Conservation (phyloP, 2,888 invertebrate genomes). For the Plebejus anna region DNA sequence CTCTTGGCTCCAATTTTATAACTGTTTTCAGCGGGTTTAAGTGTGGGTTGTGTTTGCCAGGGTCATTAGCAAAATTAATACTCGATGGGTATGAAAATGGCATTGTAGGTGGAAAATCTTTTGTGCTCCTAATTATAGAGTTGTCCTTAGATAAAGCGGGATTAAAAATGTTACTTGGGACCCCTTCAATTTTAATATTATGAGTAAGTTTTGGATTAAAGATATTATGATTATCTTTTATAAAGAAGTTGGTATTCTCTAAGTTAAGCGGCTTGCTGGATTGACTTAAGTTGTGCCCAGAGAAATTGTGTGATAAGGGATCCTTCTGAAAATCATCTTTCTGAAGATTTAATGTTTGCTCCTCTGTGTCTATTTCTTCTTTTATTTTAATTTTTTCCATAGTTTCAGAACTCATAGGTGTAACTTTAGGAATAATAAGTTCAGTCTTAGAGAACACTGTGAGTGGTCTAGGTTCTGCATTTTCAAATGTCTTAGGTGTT, state of each 20-base stretch:
- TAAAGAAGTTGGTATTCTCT: conserved; percentile 72
- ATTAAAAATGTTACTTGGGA: conserved; percentile 64
- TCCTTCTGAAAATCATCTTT: conserved; percentile 73
- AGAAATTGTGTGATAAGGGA: conserved; percentile 68
- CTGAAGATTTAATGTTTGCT: conserved; percentile 62
- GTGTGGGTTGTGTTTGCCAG: conserved; percentile 65
- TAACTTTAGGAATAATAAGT: conserved; percentile 81
- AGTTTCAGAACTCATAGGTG: conserved; percentile 73
- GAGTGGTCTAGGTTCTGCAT: conserved; percentile 54
- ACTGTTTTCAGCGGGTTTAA: conserved; percentile 74
- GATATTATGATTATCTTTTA: conserved; percentile 66
- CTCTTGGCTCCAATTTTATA: conserved; percentile 74
- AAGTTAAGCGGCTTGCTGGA: conserved; percentile 67
- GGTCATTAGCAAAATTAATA: conserved; percentile 65
- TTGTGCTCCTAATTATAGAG: conserved; percentile 67
- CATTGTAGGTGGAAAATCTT: conserved; percentile 65
- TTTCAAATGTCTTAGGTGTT: conserved; percentile 54
- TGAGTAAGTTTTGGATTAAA: conserved; percentile 69
- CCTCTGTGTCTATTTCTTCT: conserved; percentile 73
- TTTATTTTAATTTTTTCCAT: conserved; percentile 76
- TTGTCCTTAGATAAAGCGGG: conserved; percentile 69
- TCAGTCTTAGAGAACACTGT: conserved; percentile 79
- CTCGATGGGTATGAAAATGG: conserved; percentile 65
- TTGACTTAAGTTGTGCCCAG: conserved; percentile 60
- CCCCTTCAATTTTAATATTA: conserved; percentile 70